A percentile compares a stretch with the other conserved stretches of the same genome.
Evolutionary conservation across 1,140 invertebrate species (phyloP).

Genomic region (Dreissena rostriformis): DNA sequence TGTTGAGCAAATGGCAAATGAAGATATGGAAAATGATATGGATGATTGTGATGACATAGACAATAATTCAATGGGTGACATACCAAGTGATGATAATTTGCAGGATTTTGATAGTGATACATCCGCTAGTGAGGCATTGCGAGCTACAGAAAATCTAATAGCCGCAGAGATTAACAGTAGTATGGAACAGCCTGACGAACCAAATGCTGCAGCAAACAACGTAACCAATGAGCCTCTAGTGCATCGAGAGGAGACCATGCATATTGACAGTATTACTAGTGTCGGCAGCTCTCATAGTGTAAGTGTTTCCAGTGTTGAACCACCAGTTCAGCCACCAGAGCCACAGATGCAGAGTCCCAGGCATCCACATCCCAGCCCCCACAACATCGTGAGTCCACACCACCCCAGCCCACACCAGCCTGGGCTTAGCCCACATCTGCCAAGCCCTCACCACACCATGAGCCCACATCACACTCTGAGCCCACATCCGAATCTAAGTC

Average conservation of each 20-base stretch:
- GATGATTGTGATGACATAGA: slow-evolving; percentile 57
- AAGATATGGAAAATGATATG: slow-evolving; percentile 43
- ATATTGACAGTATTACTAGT: slow-evolving; percentile 49
- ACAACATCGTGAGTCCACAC: slow-evolving; percentile 49
- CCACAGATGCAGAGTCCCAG: slow-evolving; percentile 44
- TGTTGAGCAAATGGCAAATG: slow-evolving; percentile 41
- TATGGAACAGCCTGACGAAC: slow-evolving; percentile 68
- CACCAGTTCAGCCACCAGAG: slow-evolving; percentile 2
- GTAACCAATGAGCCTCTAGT: slow-evolving; percentile 37
- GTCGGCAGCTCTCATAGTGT: slow-evolving; percentile 39
- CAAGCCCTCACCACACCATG: slow-evolving; percentile 39
- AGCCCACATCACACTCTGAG: slow-evolving; percentile 45
- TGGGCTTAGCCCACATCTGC: slow-evolving; percentile 42
- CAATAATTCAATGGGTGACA: slow-evolving; percentile 65
- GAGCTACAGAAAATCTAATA: slow-evolving; percentile 62
- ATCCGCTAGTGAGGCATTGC: slow-evolving; percentile 47
- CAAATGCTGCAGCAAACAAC: slow-evolving; percentile 34
- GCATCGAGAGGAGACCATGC: slow-evolving; percentile 34
- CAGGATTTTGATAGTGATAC: slow-evolving; percentile 66
- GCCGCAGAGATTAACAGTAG: slow-evolving; percentile 68
- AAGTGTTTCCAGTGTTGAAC: slow-evolving; percentile 47
- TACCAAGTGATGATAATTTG: slow-evolving; percentile 71
- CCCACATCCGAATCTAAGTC: slow-evolving; percentile 56
- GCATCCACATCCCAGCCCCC: slow-evolving; percentile 45
- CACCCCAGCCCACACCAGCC: slow-evolving; percentile 45